These are phyloP conservation scores for Mystacornis crossleyi DNA, from an alignment of 2,113 vertebrate species.

Conservation along the genomic window DNA sequence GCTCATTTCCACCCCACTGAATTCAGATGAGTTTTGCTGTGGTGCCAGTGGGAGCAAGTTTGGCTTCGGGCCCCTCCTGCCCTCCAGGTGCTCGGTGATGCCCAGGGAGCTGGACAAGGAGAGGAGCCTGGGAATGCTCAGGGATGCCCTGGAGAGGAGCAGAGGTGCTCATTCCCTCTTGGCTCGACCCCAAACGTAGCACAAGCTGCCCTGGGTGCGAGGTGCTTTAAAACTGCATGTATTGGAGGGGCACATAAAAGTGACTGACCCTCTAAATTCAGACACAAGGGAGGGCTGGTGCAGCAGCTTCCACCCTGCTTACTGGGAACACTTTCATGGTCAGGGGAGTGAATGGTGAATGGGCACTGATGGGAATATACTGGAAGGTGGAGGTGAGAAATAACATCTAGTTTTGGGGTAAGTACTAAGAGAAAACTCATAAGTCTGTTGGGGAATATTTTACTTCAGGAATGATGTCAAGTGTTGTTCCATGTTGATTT, in stretches of 20 bases:
- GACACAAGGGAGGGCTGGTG: fast-evolving
- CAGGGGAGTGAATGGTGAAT: neutral
- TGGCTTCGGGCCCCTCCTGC: neutral
- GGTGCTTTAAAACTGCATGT: fast-evolving
- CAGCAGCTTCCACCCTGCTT: neutral
- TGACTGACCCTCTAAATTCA: neutral
- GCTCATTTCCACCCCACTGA: neutral
- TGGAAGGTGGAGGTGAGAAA: neutral
- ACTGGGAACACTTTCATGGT: neutral
- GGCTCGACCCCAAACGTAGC: neutral
- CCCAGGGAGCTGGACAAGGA: neutral
- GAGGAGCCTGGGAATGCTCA: neutral
- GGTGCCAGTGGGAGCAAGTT: neutral
- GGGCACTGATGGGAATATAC: neutral
- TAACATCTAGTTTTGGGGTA: neutral
- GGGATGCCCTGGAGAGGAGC: neutral
- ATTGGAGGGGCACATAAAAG: neutral
- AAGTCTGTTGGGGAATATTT: neutral
- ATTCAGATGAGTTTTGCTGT: neutral
- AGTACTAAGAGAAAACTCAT: neutral
- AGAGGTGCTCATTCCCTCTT: neutral
- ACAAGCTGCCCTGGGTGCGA: neutral
- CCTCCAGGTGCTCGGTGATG: fast-evolving
- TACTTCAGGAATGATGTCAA: neutral
- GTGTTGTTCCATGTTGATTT: neutral